Percentiles rank a stretch among this genome's conserved stretches.
These are phyloP conservation scores for Sycophila sp. DNA, from an alignment of 1,140 invertebrate genomes.

Conservation along the genomic window DNA sequence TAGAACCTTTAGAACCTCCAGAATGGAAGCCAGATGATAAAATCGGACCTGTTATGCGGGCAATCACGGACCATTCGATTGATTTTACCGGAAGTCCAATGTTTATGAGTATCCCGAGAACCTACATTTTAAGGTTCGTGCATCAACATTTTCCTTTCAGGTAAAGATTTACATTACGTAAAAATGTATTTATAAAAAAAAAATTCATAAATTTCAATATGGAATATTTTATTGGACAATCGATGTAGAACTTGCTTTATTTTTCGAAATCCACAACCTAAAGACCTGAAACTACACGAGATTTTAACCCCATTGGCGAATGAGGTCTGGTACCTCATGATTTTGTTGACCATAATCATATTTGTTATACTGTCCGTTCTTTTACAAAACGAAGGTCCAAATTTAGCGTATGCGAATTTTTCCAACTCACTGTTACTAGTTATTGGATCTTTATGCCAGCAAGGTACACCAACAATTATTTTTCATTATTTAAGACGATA, in stretches of 20 bases:
- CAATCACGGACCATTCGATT: neutral
- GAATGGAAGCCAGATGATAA: conserved; percentile 15
- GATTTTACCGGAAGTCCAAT: conserved; percentile 28
- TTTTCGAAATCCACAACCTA: conserved; percentile 29
- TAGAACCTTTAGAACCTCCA: neutral
- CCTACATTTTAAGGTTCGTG: conserved; percentile 8
- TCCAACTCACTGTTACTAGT: conserved; percentile 3
- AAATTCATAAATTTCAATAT: too few relatives aligned
- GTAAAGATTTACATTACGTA: too few relatives aligned
- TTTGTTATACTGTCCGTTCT: neutral
- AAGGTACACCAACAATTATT: conserved; percentile 19
- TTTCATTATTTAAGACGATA: neutral
- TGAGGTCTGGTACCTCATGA: conserved; percentile 13
- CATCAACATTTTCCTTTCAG: conserved; percentile 22
- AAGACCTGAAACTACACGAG: neutral
- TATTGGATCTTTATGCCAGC: conserved; percentile 13
- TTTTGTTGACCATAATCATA: neutral
- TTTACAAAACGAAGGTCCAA: neutral
- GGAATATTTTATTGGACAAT: too few relatives aligned
- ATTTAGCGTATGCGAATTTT: neutral
- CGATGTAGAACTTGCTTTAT: conserved; percentile 24
- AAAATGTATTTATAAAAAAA: too few relatives aligned
- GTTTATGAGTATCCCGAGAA: conserved; percentile 12
- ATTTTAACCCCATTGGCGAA: conserved; percentile 2
- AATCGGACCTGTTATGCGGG: conserved; percentile 21